Evolutionary conservation across 2,113 vertebrate genomes (phyloP), one percentile per base, ranked within the genome.

Genomic region (Aplodontia rufa): DNA sequence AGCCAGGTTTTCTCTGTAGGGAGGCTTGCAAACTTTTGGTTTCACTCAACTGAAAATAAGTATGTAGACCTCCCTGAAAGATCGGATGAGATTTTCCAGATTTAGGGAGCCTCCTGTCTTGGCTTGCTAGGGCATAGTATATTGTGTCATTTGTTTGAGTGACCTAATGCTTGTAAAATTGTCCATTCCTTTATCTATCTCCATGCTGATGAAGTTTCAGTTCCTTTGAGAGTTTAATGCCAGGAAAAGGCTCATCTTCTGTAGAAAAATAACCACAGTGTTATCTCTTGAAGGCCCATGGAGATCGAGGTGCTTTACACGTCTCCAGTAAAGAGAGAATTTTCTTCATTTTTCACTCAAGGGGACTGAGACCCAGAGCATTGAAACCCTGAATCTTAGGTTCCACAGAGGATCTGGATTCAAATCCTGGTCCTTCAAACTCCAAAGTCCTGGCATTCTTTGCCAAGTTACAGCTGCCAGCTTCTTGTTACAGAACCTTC

Each of bases 81-180:
- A 90, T 45, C 0, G 0, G 78, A 80, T 9, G 8, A 2, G 3
- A 53, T 47, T 62, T 85, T 40, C 22, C 28, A 85, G 17, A 84
- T 93, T 76, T 49, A 7, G 69, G n/a, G 22, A 90, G 10, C 22
- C 37, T 96, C 92, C 32, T 0, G 20, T 53, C 96, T 78, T 91
- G 72, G 47, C 72, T 93, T 45, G 9, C 37, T 75, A 82, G 4
- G 84, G 71, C 55, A 72, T 9, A 19, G 47, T 24, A 53, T 35
- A 74, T 69, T 20, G 55, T 87, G 51, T 66, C 51, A 14, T 95
- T 94, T 75, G n/a, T 62, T 87, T 83, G 37, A 26, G 35, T 62
- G 94, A 76, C 78, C 8, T 8, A 92, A 74, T 95, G 68, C 6
- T 32, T 55, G 7, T 16, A 42, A 37, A 91, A 88, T 0, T 17